Evolutionary conservation across 2,888 invertebrate species (phyloP), one percentile per base, ranked within the genome.

Genomic region (Andrena hattorfiana): DNA sequence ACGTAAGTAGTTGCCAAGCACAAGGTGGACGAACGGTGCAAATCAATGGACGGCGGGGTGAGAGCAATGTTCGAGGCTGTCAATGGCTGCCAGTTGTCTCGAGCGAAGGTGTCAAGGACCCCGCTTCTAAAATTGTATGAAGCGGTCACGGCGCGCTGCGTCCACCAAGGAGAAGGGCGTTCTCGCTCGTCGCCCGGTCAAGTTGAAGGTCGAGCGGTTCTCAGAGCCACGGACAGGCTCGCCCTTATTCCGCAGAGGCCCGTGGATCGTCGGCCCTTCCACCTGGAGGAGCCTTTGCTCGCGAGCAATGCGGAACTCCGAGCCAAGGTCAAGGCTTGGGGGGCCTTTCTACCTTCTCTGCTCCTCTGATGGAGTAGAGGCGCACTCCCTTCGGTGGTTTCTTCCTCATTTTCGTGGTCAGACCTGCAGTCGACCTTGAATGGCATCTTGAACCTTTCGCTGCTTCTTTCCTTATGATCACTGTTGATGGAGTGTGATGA

Each of bases 191-290:
- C 63, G 72, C 68, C 68, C 78, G 77, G 92, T 92, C 93, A 93
- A 93, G 93, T 93, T 92, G 91, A 93, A 92, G 93, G 93, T 86
- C 91, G 90, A 74, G 26, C 76, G 59, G 56, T 30, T 63, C 30
- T 56, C 71, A 28, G 71, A 74, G 56, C 73, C 54, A 20, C 20
- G 56, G 35, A 28, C 13, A n/a, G 10, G 35, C 60, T 67, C 74
- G 75, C 70, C 81, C 81, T 82, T 81, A 32, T 67, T 80, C 67
- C 42, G 30, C 62, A 8, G 48, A 60, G 70, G 60, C 32, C 35
- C 60, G 6, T 62, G 30, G 67, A 51, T 56, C 71, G 70, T 64
- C 49, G 30, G 76, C 49, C 67, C 67, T 71, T 75, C 66, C 49
- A 20, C 13, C 42, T 16, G 28, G 48, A 16, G 59, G 60, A 49